Percentiles rank a stretch among this genome's conserved stretches.
These are phyloP conservation scores for Aphelenchoides besseyi DNA, from an alignment of 1,140 invertebrate species.

Conservation along the genomic window DNA sequence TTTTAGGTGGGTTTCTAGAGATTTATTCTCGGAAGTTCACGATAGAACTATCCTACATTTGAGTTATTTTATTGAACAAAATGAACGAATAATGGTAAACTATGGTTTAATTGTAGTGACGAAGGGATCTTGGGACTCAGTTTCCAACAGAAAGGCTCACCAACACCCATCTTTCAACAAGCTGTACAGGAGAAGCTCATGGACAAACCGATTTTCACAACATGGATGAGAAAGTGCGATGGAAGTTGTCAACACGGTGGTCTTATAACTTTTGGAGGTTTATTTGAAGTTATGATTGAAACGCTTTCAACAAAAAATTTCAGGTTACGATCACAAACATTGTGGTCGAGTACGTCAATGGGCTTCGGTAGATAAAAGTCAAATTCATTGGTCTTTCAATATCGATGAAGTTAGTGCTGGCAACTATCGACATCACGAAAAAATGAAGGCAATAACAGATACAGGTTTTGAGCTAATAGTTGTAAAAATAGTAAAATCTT, in stretches of 20 bases:
- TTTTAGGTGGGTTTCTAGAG: too few relatives aligned
- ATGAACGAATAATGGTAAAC: too few relatives aligned
- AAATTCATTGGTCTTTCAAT: slow-evolving; percentile 7
- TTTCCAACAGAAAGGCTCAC: neutral
- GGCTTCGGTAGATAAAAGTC: neutral
- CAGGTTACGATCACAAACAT: neutral
- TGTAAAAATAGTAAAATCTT: neutral
- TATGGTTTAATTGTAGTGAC: too few relatives aligned
- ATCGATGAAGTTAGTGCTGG: neutral
- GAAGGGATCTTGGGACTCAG: slow-evolving; percentile 6
- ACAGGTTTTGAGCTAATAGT: neutral
- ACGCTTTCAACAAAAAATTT: too few relatives aligned
- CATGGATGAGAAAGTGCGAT: slow-evolving; percentile 10
- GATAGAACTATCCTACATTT: too few relatives aligned
- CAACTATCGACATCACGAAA: neutral
- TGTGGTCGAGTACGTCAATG: neutral
- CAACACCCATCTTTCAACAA: slow-evolving; percentile 4
- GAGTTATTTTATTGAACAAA: too few relatives aligned
- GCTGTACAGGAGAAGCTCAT: slow-evolving; percentile 8
- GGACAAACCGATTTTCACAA: slow-evolving; percentile 12
- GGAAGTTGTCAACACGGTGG: slow-evolving; percentile 10
- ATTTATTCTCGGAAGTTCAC: too few relatives aligned
- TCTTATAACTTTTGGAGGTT: slow-evolving; percentile 7
- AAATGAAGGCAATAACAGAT: neutral
- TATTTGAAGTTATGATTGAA: too few relatives aligned